Percentiles rank a stretch among this genome's conserved stretches.
Conservation (phyloP, 2,888 invertebrate species). For the Eugnorisma glareosa region DNA sequence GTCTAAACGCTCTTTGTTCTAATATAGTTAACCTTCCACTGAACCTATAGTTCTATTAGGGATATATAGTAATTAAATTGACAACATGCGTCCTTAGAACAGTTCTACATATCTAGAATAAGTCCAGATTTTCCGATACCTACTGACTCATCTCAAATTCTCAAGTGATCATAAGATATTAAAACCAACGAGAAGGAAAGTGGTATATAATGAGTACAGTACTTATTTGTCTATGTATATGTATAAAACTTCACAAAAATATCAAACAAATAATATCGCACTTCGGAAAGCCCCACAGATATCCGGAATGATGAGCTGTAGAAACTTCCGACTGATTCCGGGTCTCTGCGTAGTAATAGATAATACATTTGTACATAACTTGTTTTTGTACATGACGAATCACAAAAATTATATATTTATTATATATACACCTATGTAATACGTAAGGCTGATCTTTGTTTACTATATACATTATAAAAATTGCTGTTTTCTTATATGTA, state of each 20-base stretch:
- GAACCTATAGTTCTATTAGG: neutral
- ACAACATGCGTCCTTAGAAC: neutral
- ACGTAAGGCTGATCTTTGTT: neutral
- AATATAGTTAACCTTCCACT: neutral
- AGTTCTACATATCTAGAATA: neutral
- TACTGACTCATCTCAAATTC: neutral
- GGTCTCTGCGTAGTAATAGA: constrained; percentile 32
- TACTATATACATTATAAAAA: constrained; percentile 9
- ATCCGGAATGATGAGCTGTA: constrained; percentile 28
- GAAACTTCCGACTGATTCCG: constrained; percentile 40
- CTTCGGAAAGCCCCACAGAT: constrained; percentile 23
- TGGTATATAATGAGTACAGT: neutral
- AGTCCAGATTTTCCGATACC: neutral
- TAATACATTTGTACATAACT: constrained; percentile 17
- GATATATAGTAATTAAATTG: neutral
- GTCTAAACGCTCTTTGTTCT: neutral
- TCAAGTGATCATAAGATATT: neutral
- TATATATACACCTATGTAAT: neutral
- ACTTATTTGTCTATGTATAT: neutral
- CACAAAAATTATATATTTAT: neutral
- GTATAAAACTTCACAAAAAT: neutral
- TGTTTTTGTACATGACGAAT: constrained; percentile 33
- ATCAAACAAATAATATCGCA: constrained; percentile 18
- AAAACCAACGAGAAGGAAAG: neutral
- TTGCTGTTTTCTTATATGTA: constrained; percentile 10